These are phyloP conservation scores for Collichthys lucidus DNA, from an alignment of 2,113 vertebrate species.

Conservation along the genomic window DNA sequence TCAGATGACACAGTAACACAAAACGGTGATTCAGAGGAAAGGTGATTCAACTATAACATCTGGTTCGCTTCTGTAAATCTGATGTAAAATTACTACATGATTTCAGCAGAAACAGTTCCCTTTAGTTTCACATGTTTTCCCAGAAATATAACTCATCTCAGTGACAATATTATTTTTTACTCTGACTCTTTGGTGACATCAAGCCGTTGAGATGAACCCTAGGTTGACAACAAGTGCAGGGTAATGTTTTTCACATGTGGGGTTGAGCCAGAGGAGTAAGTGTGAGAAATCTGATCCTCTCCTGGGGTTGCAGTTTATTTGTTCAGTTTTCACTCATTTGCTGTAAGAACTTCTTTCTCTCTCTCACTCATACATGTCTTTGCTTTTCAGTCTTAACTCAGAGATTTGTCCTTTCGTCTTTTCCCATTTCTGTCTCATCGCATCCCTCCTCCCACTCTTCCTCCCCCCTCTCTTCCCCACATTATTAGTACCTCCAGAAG, in stretches of 20 bases:
- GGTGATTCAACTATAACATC: slow-evolving; percentile 66
- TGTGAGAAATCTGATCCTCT: slow-evolving; percentile 46
- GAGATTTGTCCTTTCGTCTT: slow-evolving; percentile 27
- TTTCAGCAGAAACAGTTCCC: slow-evolving; percentile 28
- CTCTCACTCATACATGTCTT: slow-evolving; percentile 17
- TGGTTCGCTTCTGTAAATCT: slow-evolving; percentile 47
- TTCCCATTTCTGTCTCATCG: slow-evolving; percentile 13
- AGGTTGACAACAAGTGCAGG: slow-evolving; percentile 48
- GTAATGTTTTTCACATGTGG: slow-evolving; percentile 48
- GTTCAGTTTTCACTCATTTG: slow-evolving; percentile 55
- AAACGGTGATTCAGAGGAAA: slow-evolving; percentile 49
- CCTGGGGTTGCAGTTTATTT: slow-evolving; percentile 42
- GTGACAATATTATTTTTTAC: slow-evolving; percentile 7
- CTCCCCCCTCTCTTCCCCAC: not conserved
- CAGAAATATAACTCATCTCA: not conserved
- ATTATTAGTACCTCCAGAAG: slow-evolving; percentile 56
- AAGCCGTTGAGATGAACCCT: slow-evolving; percentile 24
- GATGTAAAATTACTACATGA: slow-evolving; percentile 6
- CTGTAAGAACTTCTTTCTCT: slow-evolving; percentile 33
- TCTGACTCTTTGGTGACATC: slow-evolving; percentile 9
- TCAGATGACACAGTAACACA: slow-evolving; percentile 47
- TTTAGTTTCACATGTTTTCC: slow-evolving; percentile 12
- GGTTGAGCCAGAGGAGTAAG: slow-evolving; percentile 33
- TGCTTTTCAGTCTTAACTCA: slow-evolving; percentile 16
- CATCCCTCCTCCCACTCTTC: not conserved